Percentiles rank a stretch among this genome's conserved stretches.
Conservation (phyloP, 2,113 vertebrate species). For the Larimichthys crocea region DNA sequence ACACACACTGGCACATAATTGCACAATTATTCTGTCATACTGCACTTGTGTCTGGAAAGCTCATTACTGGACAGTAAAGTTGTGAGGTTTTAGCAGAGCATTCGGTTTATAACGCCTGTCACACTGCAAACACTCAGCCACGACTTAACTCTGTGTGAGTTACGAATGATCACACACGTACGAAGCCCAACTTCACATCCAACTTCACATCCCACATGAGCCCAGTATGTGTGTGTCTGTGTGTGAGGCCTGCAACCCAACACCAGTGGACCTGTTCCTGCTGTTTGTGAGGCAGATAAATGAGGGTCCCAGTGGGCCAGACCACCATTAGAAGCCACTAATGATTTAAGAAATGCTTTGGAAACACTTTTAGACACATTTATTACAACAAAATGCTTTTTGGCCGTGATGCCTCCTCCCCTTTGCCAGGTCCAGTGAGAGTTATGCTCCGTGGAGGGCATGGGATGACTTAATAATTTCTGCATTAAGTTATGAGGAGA, state of each 20-base stretch:
- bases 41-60: conserved; percentile 24
- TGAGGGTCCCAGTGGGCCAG: conserved; percentile 36
- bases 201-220: neutral
- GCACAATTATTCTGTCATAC: conserved; percentile 15
- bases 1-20: neutral
- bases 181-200: neutral
- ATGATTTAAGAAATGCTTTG: conserved; percentile 63
- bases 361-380: conserved; percentile 63
- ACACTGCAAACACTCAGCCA: conserved; percentile 37
- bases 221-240: neutral
- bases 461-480: conserved; percentile 39
- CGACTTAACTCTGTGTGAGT: conserved; percentile 2
- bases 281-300: conserved; percentile 40
- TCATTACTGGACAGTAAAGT: conserved; percentile 22
- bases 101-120: conserved; percentile 16
- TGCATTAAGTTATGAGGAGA: conserved; percentile 27
- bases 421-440: conserved; percentile 29
- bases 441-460: conserved; percentile 36
- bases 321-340: conserved; percentile 42
- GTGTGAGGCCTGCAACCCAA: conserved; percentile 35
- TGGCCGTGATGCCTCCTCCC: conserved; percentile 20
- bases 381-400: conserved; percentile 49
- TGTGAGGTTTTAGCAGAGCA: conserved; percentile 7
- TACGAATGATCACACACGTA: conserved; percentile 22
- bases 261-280: conserved; percentile 27